phyloP scores from a whole-genome alignment of 2,888 invertebrate genomes.

The Drosophila borealis region DNA sequence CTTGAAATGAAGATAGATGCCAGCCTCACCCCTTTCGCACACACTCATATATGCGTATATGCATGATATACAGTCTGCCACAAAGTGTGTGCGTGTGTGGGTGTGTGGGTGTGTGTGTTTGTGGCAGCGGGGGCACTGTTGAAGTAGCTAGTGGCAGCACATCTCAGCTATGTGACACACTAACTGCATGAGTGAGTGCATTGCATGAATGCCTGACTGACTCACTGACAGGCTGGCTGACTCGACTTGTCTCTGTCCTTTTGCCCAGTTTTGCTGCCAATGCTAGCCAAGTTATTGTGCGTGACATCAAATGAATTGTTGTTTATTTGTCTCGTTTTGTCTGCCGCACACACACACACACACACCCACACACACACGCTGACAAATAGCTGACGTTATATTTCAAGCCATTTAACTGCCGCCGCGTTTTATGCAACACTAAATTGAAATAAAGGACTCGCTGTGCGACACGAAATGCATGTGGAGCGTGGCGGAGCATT shows the following conservation, averaged over 20 bases:
- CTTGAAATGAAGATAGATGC: constrained; percentile 68
- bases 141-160: constrained; percentile 21
- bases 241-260: constrained; percentile 1
- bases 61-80: constrained; percentile 41
- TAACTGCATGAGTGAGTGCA: constrained; percentile 74
- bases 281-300: constrained; percentile 51
- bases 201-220: constrained; percentile 57
- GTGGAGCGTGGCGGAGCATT: constrained; percentile 13
- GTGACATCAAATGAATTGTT: constrained; percentile 72
- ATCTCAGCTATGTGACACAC: constrained; percentile 55
- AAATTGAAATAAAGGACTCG: constrained; percentile 68
- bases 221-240: constrained; percentile 13
- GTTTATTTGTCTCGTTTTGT: constrained; percentile 67
- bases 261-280: constrained; percentile 2
- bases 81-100: constrained; percentile 16
- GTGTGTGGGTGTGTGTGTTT: background rate
- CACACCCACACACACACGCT: constrained; percentile 33
- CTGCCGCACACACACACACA: constrained; percentile 12
- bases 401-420: constrained; percentile 63
- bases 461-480: background rate
- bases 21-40: background rate
- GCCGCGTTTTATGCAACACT: constrained; percentile 60
- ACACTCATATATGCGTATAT: constrained; percentile 33
- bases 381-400: constrained; percentile 59
- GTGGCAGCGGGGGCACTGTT: background rate